A percentile compares a stretch with the other conserved stretches of the same genome.
phyloP scores from a whole-genome alignment of 1,140 invertebrate species.

The Paraescarpia echinospica region DNA sequence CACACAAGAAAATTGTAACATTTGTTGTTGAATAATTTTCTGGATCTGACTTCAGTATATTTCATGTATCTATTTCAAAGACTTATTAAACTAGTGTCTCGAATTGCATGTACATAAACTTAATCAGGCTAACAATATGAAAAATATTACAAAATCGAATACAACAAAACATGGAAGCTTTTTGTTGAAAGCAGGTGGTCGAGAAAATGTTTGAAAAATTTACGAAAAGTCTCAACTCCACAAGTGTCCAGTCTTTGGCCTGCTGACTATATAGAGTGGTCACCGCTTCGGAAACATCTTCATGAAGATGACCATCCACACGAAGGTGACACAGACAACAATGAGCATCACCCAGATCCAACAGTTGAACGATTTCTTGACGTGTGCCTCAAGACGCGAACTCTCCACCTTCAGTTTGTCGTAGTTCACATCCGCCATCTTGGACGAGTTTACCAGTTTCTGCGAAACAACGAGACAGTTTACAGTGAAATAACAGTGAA shows the following conservation, averaged over 20 bases:
- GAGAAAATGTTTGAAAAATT: neutral
- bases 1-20: too few relatives aligned
- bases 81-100: too few relatives aligned
- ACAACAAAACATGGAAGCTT: neutral
- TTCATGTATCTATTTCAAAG: too few relatives aligned
- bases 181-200: too few relatives aligned
- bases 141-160: neutral
- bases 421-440: constrained; percentile 78
- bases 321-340: constrained; percentile 81
- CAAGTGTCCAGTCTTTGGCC: neutral
- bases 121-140: neutral
- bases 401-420: constrained; percentile 77
- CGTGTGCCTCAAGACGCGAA: constrained; percentile 79
- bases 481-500: too few relatives aligned
- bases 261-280: neutral
- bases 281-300: constrained; percentile 65
- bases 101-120: too few relatives aligned
- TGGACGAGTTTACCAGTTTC: constrained; percentile 74
- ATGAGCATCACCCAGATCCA: constrained; percentile 90
- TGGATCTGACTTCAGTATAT: too few relatives aligned
- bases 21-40: too few relatives aligned
- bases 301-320: constrained; percentile 87
- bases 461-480: constrained; percentile 51
- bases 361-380: constrained; percentile 77
- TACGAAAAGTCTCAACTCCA: neutral